A percentile compares a stretch with the other conserved stretches of the same genome.
These are phyloP conservation scores for Epinotia demarniana DNA, from an alignment of 2,888 invertebrate genomes.

Conservation along the genomic window DNA sequence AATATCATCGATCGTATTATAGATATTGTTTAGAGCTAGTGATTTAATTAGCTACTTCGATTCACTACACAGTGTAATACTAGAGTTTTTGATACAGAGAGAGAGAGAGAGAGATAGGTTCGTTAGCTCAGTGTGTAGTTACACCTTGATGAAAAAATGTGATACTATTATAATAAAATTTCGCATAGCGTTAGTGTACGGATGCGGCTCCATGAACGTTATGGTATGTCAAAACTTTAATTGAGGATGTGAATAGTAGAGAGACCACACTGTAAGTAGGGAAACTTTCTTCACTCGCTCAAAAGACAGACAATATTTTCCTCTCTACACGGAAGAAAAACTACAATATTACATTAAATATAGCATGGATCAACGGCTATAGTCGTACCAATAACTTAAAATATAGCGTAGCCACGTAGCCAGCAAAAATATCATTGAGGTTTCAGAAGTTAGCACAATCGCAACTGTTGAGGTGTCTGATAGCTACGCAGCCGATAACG, in stretches of 20 bases:
- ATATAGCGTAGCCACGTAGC: background rate
- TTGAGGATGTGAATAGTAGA: too few relatives aligned
- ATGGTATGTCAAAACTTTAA: too few relatives aligned
- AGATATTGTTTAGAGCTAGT: background rate
- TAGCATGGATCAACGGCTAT: background rate
- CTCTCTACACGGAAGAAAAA: too few relatives aligned
- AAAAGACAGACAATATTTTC: background rate
- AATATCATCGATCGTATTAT: background rate
- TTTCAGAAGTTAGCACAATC: conserved; percentile 25
- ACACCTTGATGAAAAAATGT: background rate
- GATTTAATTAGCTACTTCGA: background rate
- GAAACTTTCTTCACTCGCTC: too few relatives aligned
- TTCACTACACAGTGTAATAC: too few relatives aligned
- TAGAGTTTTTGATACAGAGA: background rate
- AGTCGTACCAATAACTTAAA: background rate
- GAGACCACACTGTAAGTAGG: too few relatives aligned
- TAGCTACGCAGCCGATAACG: conserved; percentile 28
- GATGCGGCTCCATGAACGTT: too few relatives aligned
- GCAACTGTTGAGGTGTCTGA: conserved; percentile 15
- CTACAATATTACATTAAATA: too few relatives aligned
- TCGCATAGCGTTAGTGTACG: too few relatives aligned
- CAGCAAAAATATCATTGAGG: conserved; percentile 11
- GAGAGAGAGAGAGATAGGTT: background rate
- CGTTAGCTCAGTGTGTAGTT: background rate
- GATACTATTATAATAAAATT: too few relatives aligned